Evolutionary conservation across 2,113 vertebrate genomes (phyloP).

Genomic region (Chionodraco myersi): DNA sequence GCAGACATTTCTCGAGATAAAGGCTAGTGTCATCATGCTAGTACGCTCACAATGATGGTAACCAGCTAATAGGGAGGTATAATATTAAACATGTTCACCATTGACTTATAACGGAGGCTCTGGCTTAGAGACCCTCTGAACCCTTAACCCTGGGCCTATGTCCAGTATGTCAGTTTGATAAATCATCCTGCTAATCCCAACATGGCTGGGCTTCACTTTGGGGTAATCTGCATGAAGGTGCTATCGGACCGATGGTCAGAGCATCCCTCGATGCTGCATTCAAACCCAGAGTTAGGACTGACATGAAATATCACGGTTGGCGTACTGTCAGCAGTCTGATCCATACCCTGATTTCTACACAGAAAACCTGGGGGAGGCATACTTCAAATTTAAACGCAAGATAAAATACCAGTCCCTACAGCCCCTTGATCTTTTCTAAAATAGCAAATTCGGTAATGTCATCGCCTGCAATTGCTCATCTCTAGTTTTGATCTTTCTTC

Average conservation of each 20-base stretch:
- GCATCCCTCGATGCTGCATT: not conserved
- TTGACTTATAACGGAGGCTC: not conserved
- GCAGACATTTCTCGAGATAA: too few species aligned
- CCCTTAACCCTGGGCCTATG: too few species aligned
- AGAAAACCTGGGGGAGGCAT: not conserved
- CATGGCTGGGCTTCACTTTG: not conserved
- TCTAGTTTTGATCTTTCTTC: slow-evolving; percentile 28
- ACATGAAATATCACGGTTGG: slow-evolving; percentile 1
- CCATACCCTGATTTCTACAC: not conserved
- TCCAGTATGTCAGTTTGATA: not conserved
- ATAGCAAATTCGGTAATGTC: slow-evolving; percentile 33
- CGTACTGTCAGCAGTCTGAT: slow-evolving; percentile 15
- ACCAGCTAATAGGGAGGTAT: too few species aligned
- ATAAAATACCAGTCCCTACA: slow-evolving; percentile 1
- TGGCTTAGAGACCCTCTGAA: not conserved
- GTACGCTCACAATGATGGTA: too few species aligned
- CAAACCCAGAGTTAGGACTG: not conserved
- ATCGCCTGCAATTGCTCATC: slow-evolving; percentile 7
- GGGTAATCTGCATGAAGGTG: not conserved
- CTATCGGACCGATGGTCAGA: not conserved
- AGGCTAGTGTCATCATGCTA: too few species aligned
- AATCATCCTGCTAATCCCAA: not conserved
- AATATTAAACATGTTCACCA: too few species aligned
- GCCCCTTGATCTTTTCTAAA: slow-evolving; percentile 40
- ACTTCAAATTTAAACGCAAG: not conserved